Conservation (phyloP, 2,113 vertebrate species). For the Gallinago jamesoni region DNA sequence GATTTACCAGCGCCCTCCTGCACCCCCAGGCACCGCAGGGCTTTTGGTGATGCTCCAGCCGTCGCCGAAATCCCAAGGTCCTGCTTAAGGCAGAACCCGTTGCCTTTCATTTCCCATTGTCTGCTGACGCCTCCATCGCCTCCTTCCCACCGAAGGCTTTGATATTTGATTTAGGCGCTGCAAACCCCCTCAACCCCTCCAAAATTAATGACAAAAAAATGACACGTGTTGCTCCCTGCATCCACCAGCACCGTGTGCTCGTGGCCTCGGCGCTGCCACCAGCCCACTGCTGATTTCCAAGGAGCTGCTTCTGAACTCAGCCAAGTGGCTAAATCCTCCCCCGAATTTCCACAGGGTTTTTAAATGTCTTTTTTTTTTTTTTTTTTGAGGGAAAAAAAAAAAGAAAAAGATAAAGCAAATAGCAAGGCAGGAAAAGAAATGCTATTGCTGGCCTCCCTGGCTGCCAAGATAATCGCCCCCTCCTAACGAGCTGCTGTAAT, state of each 20-base stretch:
- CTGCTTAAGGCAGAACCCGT: neutral
- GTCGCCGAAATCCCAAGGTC: accelerated
- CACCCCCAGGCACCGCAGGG: neutral
- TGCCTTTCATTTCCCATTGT: neutral
- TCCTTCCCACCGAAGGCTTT: neutral
- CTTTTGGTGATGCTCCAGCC: accelerated
- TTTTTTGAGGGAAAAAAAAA: too few relatives aligned
- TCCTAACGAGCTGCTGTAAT: conserved; percentile 44
- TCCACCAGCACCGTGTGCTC: neutral
- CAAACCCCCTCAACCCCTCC: neutral
- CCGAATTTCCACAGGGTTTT: neutral
- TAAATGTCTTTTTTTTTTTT: neutral
- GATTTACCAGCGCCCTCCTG: neutral
- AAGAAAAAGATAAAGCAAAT: neutral
- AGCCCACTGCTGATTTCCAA: neutral
- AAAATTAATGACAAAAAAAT: neutral
- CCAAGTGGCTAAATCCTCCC: neutral
- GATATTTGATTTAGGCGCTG: neutral
- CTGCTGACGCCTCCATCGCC: accelerated
- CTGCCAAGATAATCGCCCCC: conserved; percentile 37
- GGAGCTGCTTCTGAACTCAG: neutral
- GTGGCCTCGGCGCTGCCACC: neutral
- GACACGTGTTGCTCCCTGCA: accelerated
- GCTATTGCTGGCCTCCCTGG: neutral
- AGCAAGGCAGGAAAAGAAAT: neutral